These are phyloP conservation scores for Cyanocitta stelleri DNA, from an alignment of 2,113 vertebrate species.

Conservation along the genomic window DNA sequence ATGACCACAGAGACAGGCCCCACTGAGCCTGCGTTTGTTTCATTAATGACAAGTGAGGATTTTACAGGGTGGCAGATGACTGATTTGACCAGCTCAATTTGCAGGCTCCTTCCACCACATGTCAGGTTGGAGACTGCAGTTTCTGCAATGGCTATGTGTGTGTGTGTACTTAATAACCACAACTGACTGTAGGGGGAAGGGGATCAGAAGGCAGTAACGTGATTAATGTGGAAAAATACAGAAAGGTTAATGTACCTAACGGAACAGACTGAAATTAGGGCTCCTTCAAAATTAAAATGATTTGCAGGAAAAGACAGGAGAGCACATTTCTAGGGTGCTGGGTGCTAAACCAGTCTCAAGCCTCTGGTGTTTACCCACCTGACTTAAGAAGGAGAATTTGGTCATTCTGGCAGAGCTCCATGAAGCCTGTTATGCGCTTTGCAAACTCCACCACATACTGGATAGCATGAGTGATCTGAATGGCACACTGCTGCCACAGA, in stretches of 20 bases:
- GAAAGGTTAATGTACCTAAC: not conserved
- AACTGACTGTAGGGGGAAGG: constrained; percentile 26
- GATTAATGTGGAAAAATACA: constrained; percentile 7
- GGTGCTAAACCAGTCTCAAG: not conserved
- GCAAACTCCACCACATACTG: constrained; percentile 99
- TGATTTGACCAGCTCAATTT: constrained; percentile 46
- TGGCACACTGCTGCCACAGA: constrained; percentile 98
- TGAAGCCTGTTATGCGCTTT: constrained; percentile 98
- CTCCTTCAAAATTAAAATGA: not conserved
- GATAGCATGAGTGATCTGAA: constrained; percentile 98
- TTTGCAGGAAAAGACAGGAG: not conserved
- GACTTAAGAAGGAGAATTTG: constrained; percentile 98
- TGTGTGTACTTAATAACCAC: constrained; percentile 34
- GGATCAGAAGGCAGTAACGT: constrained; percentile 10
- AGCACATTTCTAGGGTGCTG: not conserved
- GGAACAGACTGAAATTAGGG: constrained; percentile 3
- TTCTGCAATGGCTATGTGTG: not conserved
- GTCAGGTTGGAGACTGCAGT: constrained; percentile 54
- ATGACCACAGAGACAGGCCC: constrained; percentile 58
- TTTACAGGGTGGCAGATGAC: constrained; percentile 60
- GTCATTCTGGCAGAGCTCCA: constrained; percentile 99
- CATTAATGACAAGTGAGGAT: constrained; percentile 28
- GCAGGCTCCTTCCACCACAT: constrained; percentile 54
- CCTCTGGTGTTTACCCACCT: constrained; percentile 74
- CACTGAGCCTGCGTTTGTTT: not conserved